These are phyloP conservation scores for Diceros bicornis DNA, from an alignment of 2,797 vertebrate genomes.

Conservation along the genomic window DNA sequence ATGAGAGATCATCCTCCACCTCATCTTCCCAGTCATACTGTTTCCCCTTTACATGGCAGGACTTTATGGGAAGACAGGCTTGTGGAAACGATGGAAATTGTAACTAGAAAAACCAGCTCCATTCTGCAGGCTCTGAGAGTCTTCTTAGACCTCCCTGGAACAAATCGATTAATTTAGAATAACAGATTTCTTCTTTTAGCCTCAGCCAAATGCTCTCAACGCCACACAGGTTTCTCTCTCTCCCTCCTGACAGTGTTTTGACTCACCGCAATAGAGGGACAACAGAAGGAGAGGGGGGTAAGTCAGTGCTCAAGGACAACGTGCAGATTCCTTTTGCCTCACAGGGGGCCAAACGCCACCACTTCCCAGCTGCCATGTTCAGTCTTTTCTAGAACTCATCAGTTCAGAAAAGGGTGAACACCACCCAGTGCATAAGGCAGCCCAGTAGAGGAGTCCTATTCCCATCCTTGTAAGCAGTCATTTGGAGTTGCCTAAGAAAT, in stretches of 20 bases:
- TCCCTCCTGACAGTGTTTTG: not conserved
- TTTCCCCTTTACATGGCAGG: not conserved
- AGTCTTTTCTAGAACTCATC: not conserved
- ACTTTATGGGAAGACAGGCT: not conserved
- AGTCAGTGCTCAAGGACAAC: not conserved
- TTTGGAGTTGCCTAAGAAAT: constrained; percentile 18
- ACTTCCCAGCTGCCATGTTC: not conserved
- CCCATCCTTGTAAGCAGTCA: not conserved
- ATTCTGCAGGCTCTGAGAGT: not conserved
- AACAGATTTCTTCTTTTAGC: constrained; percentile 52
- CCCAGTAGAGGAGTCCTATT: not conserved
- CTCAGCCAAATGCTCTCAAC: not conserved
- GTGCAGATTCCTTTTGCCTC: not conserved
- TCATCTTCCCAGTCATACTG: not conserved
- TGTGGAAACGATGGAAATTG: not conserved
- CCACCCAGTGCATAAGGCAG: not conserved
- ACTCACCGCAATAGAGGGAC: not conserved
- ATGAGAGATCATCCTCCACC: not conserved
- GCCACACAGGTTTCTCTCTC: not conserved
- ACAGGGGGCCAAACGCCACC: not conserved
- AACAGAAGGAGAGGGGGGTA: not conserved
- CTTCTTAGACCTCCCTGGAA: constrained; percentile 19
- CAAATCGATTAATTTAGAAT: constrained; percentile 33
- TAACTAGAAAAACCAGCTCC: not conserved
- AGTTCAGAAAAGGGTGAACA: not conserved